Percentiles rank a stretch among this genome's conserved stretches.
Evolutionary conservation across 2,888 invertebrate genomes (phyloP).

Genomic region (Tenthredo scrophulariae): DNA sequence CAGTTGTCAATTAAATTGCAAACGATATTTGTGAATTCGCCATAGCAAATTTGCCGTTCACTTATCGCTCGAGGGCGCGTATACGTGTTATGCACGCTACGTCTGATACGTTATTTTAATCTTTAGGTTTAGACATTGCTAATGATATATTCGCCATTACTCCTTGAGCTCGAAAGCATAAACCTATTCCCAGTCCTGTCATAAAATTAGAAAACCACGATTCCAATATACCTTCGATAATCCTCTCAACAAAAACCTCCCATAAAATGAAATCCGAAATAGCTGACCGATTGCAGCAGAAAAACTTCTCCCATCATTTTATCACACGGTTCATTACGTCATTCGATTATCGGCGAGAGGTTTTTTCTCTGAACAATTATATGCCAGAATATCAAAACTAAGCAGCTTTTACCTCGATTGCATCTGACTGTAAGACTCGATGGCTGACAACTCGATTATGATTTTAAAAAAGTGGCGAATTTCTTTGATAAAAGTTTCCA

Average conservation of each 20-base stretch:
- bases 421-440: too few relatives aligned
- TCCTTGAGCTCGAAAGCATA: neutral
- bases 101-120: neutral
- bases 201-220: constrained; percentile 4
- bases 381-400: too few relatives aligned
- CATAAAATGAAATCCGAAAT: neutral
- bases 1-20: constrained; percentile 17
- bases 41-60: constrained; percentile 16
- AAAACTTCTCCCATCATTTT: neutral
- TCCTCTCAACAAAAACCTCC: neutral
- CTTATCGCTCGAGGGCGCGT: constrained; percentile 11
- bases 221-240: neutral
- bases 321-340: too few relatives aligned
- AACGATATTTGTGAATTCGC: constrained; percentile 25
- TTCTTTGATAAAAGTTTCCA: too few relatives aligned
- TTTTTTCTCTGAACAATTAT: too few relatives aligned
- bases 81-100: neutral
- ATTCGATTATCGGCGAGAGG: too few relatives aligned
- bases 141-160: neutral
- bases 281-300: neutral
- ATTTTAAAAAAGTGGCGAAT: too few relatives aligned
- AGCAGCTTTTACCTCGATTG: too few relatives aligned
- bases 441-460: too few relatives aligned
- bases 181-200: neutral
- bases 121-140: neutral